A percentile compares a stretch with the other conserved stretches of the same genome.
phyloP scores from a whole-genome alignment of 2,797 vertebrate species.

The Darevskia mixta region DNA sequence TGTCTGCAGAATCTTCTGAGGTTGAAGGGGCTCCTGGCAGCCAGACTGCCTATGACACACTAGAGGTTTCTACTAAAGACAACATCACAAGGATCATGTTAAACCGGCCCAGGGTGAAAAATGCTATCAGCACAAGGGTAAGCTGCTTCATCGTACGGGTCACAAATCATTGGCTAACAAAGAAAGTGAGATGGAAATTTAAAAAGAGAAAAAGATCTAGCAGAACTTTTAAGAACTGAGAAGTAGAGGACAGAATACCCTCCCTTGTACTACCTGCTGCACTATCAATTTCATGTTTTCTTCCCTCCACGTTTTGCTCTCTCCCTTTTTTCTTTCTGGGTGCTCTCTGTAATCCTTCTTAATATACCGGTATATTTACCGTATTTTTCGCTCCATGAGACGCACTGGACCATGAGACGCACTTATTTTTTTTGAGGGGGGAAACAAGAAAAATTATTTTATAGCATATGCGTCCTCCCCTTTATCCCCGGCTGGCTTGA shows the following conservation, averaged over 20 bases:
- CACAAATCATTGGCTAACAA: neutral
- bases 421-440: too few species aligned
- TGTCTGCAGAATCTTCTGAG: conserved; percentile 75
- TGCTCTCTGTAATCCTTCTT: neutral
- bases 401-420: too few species aligned
- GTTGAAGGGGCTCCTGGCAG: conserved; percentile 60
- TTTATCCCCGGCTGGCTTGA: too few species aligned
- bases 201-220: neutral
- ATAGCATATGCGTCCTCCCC: too few species aligned
- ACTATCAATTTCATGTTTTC: neutral
- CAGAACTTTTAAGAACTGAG: neutral
- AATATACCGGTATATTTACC: too few species aligned
- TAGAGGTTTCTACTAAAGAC: conserved; percentile 85
- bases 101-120: conserved; percentile 91
- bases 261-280: neutral
- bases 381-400: too few species aligned
- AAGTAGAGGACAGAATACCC: neutral
- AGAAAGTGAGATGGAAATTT: neutral
- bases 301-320: neutral
- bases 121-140: conserved; percentile 89
- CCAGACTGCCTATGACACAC: conserved; percentile 71
- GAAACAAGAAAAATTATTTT: too few species aligned
- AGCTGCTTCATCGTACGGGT: neutral
- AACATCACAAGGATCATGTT: conserved; percentile 90
- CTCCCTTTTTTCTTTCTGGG: too few species aligned